phyloP scores from a whole-genome alignment of 2,888 invertebrate genomes.

The Caenorhabditis panamensis region DNA sequence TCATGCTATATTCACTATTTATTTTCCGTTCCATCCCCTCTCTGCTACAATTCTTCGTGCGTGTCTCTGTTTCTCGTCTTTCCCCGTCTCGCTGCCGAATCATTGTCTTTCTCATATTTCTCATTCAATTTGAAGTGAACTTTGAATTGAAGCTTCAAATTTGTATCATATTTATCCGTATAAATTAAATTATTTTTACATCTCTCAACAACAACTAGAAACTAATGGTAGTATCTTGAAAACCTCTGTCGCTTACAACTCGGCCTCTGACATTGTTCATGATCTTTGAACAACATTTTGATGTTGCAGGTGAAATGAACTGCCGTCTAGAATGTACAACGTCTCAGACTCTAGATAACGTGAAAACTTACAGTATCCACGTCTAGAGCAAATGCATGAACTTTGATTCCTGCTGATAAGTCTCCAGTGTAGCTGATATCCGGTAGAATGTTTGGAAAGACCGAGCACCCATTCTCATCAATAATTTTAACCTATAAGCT shows the following conservation, averaged over 20 bases:
- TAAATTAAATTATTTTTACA: no score
- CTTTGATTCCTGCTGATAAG: conserved; percentile 75
- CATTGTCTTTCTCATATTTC: conserved; percentile 17
- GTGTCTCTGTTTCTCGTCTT: conserved; percentile 22
- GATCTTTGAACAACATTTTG: conserved; percentile 77
- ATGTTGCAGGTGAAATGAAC: conserved; percentile 80
- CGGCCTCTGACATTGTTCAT: conserved; percentile 76
- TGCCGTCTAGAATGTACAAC: conserved; percentile 68
- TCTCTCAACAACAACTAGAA: no score
- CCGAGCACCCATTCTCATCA: conserved; percentile 80
- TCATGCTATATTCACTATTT: background rate
- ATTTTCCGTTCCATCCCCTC: background rate
- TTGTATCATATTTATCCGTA: no score
- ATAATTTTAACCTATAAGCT: conserved; percentile 75
- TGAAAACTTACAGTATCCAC: conserved; percentile 72
- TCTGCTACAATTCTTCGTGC: conserved; percentile 48
- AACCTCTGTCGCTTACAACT: conserved; percentile 61
- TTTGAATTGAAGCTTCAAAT: no score
- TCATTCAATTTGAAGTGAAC: no score
- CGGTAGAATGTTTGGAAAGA: conserved; percentile 77
- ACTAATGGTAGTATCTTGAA: conserved; percentile 31
- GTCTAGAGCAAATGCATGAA: conserved; percentile 78
- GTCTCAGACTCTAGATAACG: background rate
- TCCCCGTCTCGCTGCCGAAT: conserved; percentile 38
- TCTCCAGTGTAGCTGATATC: conserved; percentile 76